Evolutionary conservation across 2,113 vertebrate species (phyloP).

Genomic region (Hiodon alosoides): DNA sequence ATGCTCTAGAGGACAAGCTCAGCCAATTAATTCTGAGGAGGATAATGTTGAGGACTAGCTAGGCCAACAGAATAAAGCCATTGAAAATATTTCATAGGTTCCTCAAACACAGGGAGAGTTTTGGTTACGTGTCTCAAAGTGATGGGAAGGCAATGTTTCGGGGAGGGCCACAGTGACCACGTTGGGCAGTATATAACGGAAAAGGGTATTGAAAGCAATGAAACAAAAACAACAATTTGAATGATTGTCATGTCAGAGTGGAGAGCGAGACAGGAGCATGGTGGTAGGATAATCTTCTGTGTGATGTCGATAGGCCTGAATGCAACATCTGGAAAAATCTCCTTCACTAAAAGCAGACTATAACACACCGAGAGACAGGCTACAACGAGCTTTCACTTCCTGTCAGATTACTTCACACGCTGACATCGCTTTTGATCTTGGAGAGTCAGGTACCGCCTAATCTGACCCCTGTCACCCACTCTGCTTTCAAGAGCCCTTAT

Average conservation of each 20-base stretch:
- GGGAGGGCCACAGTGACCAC: too few relatives aligned
- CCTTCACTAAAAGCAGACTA: conserved; percentile 24
- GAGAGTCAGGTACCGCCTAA: conserved; percentile 64
- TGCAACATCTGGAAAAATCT: conserved; percentile 43
- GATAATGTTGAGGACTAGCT: too few relatives aligned
- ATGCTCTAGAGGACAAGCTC: too few relatives aligned
- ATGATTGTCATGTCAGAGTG: background rate
- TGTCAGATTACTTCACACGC: conserved; percentile 42
- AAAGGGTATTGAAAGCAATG: background rate
- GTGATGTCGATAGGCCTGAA: conserved; percentile 29
- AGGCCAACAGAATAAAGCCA: too few relatives aligned
- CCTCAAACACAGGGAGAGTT: too few relatives aligned
- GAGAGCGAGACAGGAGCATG: background rate
- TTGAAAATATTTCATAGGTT: too few relatives aligned
- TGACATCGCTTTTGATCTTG: conserved; percentile 57
- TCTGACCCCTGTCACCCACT: conserved; percentile 48
- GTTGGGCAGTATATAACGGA: background rate
- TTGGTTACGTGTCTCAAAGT: too few relatives aligned
- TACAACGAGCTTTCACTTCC: conserved; percentile 42
- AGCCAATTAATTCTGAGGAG: too few relatives aligned
- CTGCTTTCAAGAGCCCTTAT: conserved; percentile 51
- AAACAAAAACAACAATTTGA: background rate
- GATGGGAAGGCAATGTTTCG: too few relatives aligned
- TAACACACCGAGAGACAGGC: conserved; percentile 29
- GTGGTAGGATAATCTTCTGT: conserved; percentile 25